A percentile compares a stretch with the other conserved stretches of the same genome.
Evolutionary conservation across 2,113 vertebrate species (phyloP).

Genomic region (Eurystomus gularis): DNA sequence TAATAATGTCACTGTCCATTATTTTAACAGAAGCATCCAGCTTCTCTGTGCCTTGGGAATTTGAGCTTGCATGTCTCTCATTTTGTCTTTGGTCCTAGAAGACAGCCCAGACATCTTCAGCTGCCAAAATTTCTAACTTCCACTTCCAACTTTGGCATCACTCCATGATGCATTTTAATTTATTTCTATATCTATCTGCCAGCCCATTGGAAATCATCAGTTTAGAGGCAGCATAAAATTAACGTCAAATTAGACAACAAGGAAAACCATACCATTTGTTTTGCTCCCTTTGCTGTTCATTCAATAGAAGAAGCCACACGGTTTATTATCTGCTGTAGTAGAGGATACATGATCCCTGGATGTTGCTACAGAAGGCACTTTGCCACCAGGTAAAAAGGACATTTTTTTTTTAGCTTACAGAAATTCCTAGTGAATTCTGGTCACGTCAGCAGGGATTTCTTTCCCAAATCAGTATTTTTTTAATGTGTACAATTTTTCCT

Average conservation of each 20-base stretch:
- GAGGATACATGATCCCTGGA: background rate
- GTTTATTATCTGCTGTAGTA: background rate
- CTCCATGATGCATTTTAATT: background rate
- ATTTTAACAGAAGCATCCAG: conserved; percentile 13
- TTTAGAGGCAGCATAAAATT: conserved; percentile 13
- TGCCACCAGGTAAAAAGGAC: background rate
- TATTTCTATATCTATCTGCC: conserved; percentile 1
- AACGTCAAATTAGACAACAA: conserved; percentile 11
- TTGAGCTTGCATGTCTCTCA: background rate
- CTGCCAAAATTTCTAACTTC: conserved; percentile 37
- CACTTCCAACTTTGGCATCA: background rate
- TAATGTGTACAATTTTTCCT: conserved; percentile 7
- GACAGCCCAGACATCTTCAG: background rate
- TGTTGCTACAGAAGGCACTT: background rate
- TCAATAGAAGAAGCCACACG: background rate
- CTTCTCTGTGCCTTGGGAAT: background rate
- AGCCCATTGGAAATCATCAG: conserved; percentile 5
- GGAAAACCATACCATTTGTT: conserved; percentile 3
- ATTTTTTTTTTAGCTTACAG: background rate
- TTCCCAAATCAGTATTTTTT: conserved; percentile 15
- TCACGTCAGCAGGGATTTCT: background rate
- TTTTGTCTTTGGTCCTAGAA: conserved; percentile 23
- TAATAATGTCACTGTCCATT: conserved; percentile 26
- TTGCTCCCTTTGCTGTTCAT: background rate
- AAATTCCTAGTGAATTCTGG: conserved; percentile 17